Percentiles rank a stretch among this genome's conserved stretches.
phyloP scores from a whole-genome alignment of 1,140 invertebrate genomes.

The Diplogasteroides magnus region DNA sequence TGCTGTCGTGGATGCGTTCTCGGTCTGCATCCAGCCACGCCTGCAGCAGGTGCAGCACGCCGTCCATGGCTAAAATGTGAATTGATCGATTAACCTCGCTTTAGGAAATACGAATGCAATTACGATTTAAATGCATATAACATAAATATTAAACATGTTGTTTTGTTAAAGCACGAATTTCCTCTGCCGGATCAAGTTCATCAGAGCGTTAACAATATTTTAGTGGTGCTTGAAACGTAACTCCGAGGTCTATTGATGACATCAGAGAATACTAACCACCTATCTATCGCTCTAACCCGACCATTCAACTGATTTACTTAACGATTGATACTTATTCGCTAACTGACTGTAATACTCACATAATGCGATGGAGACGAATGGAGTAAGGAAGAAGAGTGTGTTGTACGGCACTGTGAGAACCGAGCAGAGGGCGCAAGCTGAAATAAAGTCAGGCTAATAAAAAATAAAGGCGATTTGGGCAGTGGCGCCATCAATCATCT shows the following conservation, averaged over 20 bases:
- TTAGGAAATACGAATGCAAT: not conserved
- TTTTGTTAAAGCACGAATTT: not conserved
- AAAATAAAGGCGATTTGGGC: not conserved
- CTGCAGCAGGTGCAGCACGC: not conserved
- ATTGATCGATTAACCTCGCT: not conserved
- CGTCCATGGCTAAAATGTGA: not conserved
- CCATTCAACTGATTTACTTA: no score
- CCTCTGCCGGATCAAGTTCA: not conserved
- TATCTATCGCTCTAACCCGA: no score
- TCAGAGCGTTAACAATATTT: no score
- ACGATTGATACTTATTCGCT: not conserved
- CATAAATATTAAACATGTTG: not conserved
- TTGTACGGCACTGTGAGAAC: not conserved
- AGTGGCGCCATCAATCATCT: not conserved
- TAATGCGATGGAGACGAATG: not conserved
- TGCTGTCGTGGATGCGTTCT: not conserved
- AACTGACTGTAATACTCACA: not conserved
- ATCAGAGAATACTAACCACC: no score
- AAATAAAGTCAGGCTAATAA: not conserved
- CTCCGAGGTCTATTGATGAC: no score
- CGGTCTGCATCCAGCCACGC: not conserved
- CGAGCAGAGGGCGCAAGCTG: not conserved
- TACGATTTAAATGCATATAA: not conserved
- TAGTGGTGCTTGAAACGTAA: no score
- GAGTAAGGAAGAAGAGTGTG: not conserved